Conservation (phyloP, 2,113 vertebrate genomes). For the Rhinoderma darwinii region DNA sequence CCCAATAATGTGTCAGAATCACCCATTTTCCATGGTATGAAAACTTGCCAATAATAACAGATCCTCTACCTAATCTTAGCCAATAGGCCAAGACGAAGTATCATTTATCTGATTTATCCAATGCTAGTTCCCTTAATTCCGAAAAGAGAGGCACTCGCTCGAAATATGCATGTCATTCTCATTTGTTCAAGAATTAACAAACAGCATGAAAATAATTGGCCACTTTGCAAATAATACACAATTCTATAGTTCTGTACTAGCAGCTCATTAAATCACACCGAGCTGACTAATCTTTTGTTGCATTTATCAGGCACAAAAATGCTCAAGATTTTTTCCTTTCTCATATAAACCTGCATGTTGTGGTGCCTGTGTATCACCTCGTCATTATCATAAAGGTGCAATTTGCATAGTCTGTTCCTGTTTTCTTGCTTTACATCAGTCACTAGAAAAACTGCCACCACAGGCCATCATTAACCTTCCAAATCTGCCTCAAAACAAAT, state of each 20-base stretch:
- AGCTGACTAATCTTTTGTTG: background rate
- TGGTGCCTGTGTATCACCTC: slow-evolving; percentile 71
- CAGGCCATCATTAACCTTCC: slow-evolving; percentile 95
- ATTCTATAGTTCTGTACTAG: background rate
- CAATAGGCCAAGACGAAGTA: background rate
- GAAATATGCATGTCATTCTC: background rate
- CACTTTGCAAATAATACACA: slow-evolving; percentile 17
- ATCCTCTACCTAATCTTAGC: background rate
- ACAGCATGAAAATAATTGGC: slow-evolving; percentile 22
- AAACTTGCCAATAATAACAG: background rate
- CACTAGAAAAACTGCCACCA: slow-evolving; percentile 86
- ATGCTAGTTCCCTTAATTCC: background rate
- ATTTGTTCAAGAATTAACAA: background rate
- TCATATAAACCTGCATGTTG: slow-evolving; percentile 71
- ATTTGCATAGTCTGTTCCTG: slow-evolving; percentile 86
- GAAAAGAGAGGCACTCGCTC: background rate
- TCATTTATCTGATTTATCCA: background rate
- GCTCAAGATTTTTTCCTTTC: background rate
- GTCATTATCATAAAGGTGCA: slow-evolving; percentile 88
- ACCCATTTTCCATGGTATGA: background rate
- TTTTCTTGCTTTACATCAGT: slow-evolving; percentile 86
- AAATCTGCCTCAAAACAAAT: slow-evolving; percentile 97
- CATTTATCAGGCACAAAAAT: slow-evolving; percentile 39
- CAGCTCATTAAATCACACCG: slow-evolving; percentile 18
- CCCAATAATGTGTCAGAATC: background rate